phyloP scores from a whole-genome alignment of 2,888 invertebrate genomes.

The Conomelus anceps region DNA sequence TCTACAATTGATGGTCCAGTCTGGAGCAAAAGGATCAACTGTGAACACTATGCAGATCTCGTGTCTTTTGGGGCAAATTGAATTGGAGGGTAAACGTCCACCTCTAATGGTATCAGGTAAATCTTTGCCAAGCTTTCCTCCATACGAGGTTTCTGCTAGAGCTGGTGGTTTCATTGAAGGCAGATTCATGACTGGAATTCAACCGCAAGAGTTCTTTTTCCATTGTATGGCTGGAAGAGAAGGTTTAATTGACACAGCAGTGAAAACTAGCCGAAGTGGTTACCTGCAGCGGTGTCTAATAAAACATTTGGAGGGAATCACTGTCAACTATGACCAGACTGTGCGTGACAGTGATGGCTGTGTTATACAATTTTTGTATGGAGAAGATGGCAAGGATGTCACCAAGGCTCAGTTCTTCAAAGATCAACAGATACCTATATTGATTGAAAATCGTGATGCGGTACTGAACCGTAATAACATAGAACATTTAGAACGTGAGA shows the following conservation, averaged over 20 bases:
- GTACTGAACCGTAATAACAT: slow-evolving; percentile 44
- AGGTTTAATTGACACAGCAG: slow-evolving; percentile 98
- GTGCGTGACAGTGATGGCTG: slow-evolving; percentile 92
- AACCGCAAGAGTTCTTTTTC: slow-evolving; percentile 97
- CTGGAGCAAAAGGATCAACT: slow-evolving; percentile 95
- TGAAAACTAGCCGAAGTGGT: slow-evolving; percentile 97
- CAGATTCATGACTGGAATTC: slow-evolving; percentile 96
- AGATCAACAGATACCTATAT: slow-evolving; percentile 65
- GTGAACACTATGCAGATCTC: slow-evolving; percentile 99
- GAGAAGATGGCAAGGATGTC: slow-evolving; percentile 91
- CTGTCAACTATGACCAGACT: slow-evolving; percentile 86
- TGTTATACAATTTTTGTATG: slow-evolving; percentile 88
- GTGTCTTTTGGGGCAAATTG: slow-evolving; percentile 94
- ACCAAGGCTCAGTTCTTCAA: slow-evolving; percentile 78
- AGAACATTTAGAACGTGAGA: slow-evolving; percentile 51
- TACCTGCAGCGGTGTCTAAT: slow-evolving; percentile 95
- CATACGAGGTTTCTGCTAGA: slow-evolving; percentile 80
- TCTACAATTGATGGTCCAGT: slow-evolving; percentile 96
- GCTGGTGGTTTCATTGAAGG: slow-evolving; percentile 96
- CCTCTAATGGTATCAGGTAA: slow-evolving; percentile 91
- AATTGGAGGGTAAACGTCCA: slow-evolving; percentile 94
- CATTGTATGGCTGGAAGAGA: slow-evolving; percentile 99
- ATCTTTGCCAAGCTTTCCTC: slow-evolving; percentile 83
- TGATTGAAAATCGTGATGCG: slow-evolving; percentile 65
- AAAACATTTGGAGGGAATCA: slow-evolving; percentile 95